Base-by-base conservation (phyloP, 2,113 vertebrate genomes). In the Saccopteryx leptura region DNA sequence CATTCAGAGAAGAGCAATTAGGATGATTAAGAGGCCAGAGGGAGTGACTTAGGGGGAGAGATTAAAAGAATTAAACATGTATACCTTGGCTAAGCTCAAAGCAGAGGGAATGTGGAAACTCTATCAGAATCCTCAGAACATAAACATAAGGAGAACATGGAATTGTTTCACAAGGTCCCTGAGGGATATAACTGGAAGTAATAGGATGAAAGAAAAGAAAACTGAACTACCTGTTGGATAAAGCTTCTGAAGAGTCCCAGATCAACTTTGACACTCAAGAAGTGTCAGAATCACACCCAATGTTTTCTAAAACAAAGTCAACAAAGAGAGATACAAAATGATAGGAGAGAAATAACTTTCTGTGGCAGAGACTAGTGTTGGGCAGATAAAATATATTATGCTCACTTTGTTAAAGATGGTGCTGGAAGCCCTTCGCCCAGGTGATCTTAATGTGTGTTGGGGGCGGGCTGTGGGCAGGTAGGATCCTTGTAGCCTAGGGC, bases 41-140 rank as follows among this genome's bases (percentile, higher is more conserved):
- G 97, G 97, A 98, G 97, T 97, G 97, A 97, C 97, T 97, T 94
- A 89, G 88, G 94, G 92, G 89, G 95, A 97, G 96, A 98, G 97
- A 98, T 98, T 97, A 98, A 97, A 97, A 91, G 97, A 97, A 97
- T 97, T 97, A 97, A 97, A 96, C 95, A 89, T 97, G 97, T 98
- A 97, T 98, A 97, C 96, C 97, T 98, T 98, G 97, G 97, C 97
- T 94, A 87, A 92, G 58, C 96, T 91, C 92, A 90, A 97, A 94
- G 97, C 94, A 90, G 63, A 96, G 96, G 97, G 96, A 97, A 92
- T 97, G 96, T 97, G 96, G 94, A 96, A 97, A 96, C 58, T 95
- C 93, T 92, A 96, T 93, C 94, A 97, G 96, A 91, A 95, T 95
- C 95, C 60, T 96, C 94, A 56, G 96, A 96, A 95, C 72, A 96